These are phyloP conservation scores for Parapsyche elsis DNA, from an alignment of 1,140 invertebrate species.

Conservation along the genomic window DNA sequence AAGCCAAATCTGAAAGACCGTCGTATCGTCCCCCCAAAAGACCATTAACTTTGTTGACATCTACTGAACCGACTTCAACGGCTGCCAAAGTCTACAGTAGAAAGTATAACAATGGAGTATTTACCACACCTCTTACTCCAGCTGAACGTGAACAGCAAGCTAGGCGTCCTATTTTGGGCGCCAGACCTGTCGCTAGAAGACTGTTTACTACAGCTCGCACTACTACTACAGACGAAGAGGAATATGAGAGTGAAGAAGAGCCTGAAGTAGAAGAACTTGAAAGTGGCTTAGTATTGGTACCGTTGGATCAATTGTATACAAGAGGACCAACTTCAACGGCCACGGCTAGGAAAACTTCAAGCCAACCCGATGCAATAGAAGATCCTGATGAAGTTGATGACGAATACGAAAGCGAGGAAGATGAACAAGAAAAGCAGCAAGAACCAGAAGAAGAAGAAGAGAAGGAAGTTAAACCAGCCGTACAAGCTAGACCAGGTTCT, in stretches of 20 bases:
- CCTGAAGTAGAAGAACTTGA: slow-evolving; percentile 66
- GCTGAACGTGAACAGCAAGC: slow-evolving; percentile 59
- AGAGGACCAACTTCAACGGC: slow-evolving; percentile 59
- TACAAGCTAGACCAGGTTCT: slow-evolving; percentile 55
- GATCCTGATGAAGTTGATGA: slow-evolving; percentile 57
- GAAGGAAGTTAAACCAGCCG: slow-evolving; percentile 41
- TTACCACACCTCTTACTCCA: slow-evolving; percentile 63
- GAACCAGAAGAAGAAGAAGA: slow-evolving; percentile 36
- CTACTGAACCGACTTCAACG: slow-evolving; percentile 62
- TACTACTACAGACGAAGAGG: slow-evolving; percentile 63
- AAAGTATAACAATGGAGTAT: slow-evolving; percentile 65
- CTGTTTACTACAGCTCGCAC: slow-evolving; percentile 63
- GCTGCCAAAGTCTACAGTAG: slow-evolving; percentile 64
- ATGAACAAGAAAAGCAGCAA: slow-evolving; percentile 48
- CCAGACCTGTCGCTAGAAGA: slow-evolving; percentile 61
- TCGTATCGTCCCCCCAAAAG: slow-evolving; percentile 64
- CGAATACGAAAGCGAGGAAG: slow-evolving; percentile 58
- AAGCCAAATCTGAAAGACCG: slow-evolving; percentile 55
- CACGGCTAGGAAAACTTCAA: slow-evolving; percentile 34
- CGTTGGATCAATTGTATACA: slow-evolving; percentile 62
- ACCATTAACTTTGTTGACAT: slow-evolving; percentile 60
- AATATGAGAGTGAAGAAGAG: slow-evolving; percentile 60
- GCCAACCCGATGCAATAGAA: slow-evolving; percentile 33
- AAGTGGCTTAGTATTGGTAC: slow-evolving; percentile 65
- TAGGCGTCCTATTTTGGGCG: slow-evolving; percentile 60